Evolutionary conservation across 2,797 vertebrate genomes (phyloP).

Genomic region (Amniataba percoides): DNA sequence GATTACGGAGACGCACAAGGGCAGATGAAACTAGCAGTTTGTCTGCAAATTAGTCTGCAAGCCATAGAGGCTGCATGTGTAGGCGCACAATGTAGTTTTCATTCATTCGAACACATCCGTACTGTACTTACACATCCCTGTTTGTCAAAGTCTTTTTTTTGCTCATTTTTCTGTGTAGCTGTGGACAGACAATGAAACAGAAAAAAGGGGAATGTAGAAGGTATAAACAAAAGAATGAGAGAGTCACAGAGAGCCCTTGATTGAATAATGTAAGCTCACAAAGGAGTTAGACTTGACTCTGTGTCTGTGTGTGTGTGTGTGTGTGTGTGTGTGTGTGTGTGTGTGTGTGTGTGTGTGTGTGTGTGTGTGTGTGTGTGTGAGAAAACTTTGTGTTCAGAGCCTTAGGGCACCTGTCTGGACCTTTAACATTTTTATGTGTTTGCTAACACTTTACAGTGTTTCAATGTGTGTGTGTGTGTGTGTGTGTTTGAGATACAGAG

Average conservation of each 20-base stretch:
- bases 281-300: constrained; percentile 22
- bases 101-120: neutral
- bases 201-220: constrained; percentile 22
- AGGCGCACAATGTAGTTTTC: constrained; percentile 6
- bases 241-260: constrained; percentile 18
- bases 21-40: constrained; percentile 21
- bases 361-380: constrained; percentile 1
- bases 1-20: neutral
- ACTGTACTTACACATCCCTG: neutral
- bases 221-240: constrained; percentile 28
- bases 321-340: constrained; percentile 1
- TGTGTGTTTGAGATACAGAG: neutral
- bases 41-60: constrained; percentile 16
- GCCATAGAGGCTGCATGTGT: neutral
- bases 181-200: constrained; percentile 24
- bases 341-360: neutral
- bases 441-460: constrained; percentile 17
- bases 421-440: constrained; percentile 31
- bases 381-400: constrained; percentile 26
- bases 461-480: constrained; percentile 12
- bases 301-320: constrained; percentile 2
- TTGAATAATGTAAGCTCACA: constrained; percentile 38
- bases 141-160: neutral
- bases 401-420: constrained; percentile 4
- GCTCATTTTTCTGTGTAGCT: constrained; percentile 26